Evolutionary conservation across 2,797 vertebrate species (phyloP), one percentile per base, ranked within the genome.

Genomic region (Heterohyrax brucei): DNA sequence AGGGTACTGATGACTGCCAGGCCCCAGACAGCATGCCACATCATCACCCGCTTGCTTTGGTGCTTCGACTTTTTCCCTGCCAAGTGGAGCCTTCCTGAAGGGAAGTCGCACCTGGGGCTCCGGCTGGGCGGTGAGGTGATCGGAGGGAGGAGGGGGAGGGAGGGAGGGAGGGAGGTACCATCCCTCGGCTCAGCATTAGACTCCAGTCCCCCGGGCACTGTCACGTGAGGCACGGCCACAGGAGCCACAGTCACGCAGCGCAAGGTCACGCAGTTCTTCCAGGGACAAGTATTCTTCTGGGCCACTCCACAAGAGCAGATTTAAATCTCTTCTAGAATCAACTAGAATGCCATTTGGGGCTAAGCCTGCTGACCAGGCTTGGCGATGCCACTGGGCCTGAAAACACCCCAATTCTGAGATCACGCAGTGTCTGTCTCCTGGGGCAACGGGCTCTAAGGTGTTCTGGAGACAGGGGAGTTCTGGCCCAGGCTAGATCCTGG

Each of bases 401-500:
- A 84, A 84, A 81, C 89, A 89, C 66, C 18, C 59, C 7, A 79
- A 46, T 59, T 12, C 16, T 46, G 94, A 83, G 92, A 68, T 86
- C 92, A 87, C 33, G 70, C 87, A 72, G 82, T 14, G 4, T 72
- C 82, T 81, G 66, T 84, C 91, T 88, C 84, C 77, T 59, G 75
- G 50, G 61, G 26, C 70, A 33, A 18, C 0, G 30, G 75, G 59
- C 70, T 68, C 94, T 76, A 75, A 61, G 77, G 50, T 7, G 3
- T 53, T n/a, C 39, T 92, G 85, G 81, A 86, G 78, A 83, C 95
- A 83, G 89, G 95, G 93, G 85, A 48, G 76, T 93, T 91, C 80
- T 22, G 39, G 92, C 88, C 73, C 81, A 88, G 28, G 28, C 61
- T 48, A 90, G 79, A 33, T 94, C 81, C 76, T 48, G 62, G 72